Evolutionary conservation across 2,113 vertebrate species (phyloP).

Genomic region (Theristicus caerulescens): DNA sequence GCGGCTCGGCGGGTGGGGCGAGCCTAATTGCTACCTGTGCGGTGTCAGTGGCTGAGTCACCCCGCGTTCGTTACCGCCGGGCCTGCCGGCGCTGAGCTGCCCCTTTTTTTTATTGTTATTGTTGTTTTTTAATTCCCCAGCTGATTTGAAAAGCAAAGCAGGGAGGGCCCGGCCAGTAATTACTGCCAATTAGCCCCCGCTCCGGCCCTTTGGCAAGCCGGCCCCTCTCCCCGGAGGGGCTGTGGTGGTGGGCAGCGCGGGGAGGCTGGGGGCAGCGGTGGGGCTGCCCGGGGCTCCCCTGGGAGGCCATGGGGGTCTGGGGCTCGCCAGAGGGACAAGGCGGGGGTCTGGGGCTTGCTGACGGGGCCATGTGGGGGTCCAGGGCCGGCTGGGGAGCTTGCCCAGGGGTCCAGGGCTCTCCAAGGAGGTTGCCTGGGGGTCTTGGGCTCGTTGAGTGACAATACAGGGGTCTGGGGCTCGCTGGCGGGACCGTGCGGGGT

Average conservation of each 20-base stretch:
- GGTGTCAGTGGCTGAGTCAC: slow-evolving; percentile 22
- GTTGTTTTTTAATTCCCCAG: neutral
- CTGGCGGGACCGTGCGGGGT: neutral
- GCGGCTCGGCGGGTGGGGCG: neutral
- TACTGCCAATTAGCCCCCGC: neutral
- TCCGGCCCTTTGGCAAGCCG: accelerated
- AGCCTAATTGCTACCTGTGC: neutral
- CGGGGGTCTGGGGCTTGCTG: neutral
- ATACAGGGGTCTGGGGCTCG: neutral
- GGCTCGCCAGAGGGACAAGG: too few species aligned
- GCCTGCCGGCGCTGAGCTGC: neutral
- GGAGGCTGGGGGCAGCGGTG: neutral
- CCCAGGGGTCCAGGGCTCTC: neutral
- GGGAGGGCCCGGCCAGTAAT: neutral
- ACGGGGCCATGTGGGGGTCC: neutral
- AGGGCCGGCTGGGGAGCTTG: too few species aligned
- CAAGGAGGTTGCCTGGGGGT: too few species aligned
- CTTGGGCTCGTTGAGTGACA: too few species aligned
- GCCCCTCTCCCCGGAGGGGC: accelerated
- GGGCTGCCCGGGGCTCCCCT: neutral
- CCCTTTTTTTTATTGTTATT: neutral
- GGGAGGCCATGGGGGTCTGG: neutral
- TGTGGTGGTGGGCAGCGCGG: neutral
- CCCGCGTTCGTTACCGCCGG: neutral
- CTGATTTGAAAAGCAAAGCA: slow-evolving; percentile 53